phyloP scores from a whole-genome alignment of 1,140 invertebrate species.

The Alviniconcha marisindica region DNA sequence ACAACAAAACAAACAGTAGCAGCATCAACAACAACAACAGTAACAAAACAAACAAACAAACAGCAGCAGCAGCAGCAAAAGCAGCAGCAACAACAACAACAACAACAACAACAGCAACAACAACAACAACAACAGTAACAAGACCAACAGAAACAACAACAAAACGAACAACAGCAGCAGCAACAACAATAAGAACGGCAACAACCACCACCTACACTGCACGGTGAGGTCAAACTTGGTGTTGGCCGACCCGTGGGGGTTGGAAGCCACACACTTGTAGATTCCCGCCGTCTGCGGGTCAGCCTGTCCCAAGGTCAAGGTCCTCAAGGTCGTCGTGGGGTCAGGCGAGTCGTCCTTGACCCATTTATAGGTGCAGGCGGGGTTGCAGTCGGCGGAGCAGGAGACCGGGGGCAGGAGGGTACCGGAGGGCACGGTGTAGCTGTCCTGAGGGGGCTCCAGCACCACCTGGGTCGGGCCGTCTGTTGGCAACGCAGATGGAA shows the following conservation, averaged over 20 bases:
- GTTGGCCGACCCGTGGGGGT: slow-evolving; percentile 14
- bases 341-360: slow-evolving; percentile 27
- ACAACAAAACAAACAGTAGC: no score
- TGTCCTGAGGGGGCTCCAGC: not conserved
- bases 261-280: slow-evolving; percentile 28
- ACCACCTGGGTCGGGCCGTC: not conserved
- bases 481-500: no score
- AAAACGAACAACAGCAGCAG: no score
- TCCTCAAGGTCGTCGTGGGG: not conserved
- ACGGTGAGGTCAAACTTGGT: slow-evolving; percentile 24
- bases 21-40: no score
- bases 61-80: no score
- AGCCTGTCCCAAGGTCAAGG: slow-evolving; percentile 23
- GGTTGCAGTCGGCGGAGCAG: slow-evolving; percentile 39
- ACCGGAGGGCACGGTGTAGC: not conserved
- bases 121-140: no score
- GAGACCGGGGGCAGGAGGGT: slow-evolving; percentile 14
- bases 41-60: no score
- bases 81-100: no score
- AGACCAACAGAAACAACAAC: not conserved
- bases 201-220: slow-evolving; percentile 7
- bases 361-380: slow-evolving; percentile 32
- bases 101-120: no score
- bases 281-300: not conserved
- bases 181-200: no score